Evolutionary conservation across 2,797 vertebrate genomes (phyloP), one percentile per base, ranked within the genome.

Genomic region (Sebastes cheni): DNA sequence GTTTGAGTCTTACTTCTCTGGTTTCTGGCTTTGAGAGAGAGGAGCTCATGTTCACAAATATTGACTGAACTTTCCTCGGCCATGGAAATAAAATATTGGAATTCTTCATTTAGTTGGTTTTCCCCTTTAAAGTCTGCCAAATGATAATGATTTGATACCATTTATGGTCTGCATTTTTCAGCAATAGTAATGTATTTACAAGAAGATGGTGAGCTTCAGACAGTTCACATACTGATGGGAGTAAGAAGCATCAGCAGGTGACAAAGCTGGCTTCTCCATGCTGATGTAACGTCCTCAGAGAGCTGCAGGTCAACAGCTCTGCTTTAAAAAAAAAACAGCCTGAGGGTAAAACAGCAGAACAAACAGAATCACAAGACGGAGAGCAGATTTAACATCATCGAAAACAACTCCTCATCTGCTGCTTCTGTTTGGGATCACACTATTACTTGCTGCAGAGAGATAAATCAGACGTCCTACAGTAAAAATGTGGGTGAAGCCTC

Each of bases 211-310:
- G 29, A 67, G 11, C 30, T 10, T 39, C 12, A 42, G 39, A 11
- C 7, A 4, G 22, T 25, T 16, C 23, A 12, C 25, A 22, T 20
- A 67, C 39, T 50, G 42, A 50, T n/a, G 42, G 23, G 42, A 42
- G 39, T 20, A 8, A 18, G 29, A 56, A 22, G n/a, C 30, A 36
- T 70, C 54, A 39, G 52, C 54, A 34, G 52, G 52, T 5, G 14
- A 18, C 46, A 12, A 22, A 29, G 39, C 25, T 25, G 25, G 25
- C 7, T 11, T 67, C 42, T 67, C 30, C 29, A 22, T 6, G 68
- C 68, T 70, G 68, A 58, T 70, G 54, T 39, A 70, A 70, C 6
- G 16, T 70, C 68, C 54, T 70, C 32, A 39, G 68, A 58, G 68
- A 39, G 54, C 32, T 58, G 32, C 68, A 58, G 68, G 20, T 58